These are phyloP conservation scores for Sakesphorus luctuosus DNA, from an alignment of 2,113 vertebrate genomes.

Conservation along the genomic window DNA sequence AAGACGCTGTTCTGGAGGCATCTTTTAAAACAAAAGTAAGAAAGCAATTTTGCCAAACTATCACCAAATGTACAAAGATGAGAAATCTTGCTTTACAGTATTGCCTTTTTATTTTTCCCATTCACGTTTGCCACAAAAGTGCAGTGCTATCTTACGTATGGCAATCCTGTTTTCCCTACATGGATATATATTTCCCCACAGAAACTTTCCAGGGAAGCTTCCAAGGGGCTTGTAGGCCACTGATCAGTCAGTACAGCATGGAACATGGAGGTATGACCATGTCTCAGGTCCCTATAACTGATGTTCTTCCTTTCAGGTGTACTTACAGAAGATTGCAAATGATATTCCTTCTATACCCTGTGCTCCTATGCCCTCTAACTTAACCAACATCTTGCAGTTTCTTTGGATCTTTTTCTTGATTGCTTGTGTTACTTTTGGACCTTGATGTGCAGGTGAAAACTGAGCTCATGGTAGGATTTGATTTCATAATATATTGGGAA, in stretches of 20 bases:
- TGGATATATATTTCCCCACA: background rate
- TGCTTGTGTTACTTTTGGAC: background rate
- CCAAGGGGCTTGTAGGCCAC: background rate
- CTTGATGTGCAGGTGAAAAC: background rate
- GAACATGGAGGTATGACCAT: background rate
- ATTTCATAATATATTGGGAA: background rate
- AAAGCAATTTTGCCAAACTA: background rate
- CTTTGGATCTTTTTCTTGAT: background rate
- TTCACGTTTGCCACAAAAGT: background rate
- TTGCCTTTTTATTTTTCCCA: background rate
- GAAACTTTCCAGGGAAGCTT: background rate
- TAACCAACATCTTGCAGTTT: background rate
- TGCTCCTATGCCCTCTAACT: background rate
- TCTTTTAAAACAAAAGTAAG: background rate
- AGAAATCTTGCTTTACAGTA: background rate
- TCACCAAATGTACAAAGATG: background rate
- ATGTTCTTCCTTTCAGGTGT: background rate
- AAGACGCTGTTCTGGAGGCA: background rate
- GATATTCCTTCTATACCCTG: background rate
- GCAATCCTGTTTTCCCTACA: accelerated
- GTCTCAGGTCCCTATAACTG: background rate
- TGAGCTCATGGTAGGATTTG: background rate
- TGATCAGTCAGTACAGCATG: background rate
- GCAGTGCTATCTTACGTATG: background rate
- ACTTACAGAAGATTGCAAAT: background rate